These are phyloP conservation scores for Scomber colias DNA, from an alignment of 2,113 vertebrate genomes.

Conservation along the genomic window DNA sequence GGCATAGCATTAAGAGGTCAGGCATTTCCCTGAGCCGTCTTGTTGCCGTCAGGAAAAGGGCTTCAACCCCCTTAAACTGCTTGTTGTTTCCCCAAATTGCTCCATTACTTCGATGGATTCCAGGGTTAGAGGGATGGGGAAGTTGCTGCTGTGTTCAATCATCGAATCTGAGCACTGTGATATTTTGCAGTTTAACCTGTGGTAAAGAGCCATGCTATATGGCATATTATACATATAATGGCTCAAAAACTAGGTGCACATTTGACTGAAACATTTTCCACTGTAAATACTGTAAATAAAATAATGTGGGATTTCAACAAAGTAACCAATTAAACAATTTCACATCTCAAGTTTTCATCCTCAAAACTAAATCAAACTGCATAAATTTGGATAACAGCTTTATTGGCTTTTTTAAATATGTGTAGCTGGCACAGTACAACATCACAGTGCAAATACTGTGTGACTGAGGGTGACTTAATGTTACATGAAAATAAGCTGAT, in stretches of 20 bases:
- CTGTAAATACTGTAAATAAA: conserved; percentile 1
- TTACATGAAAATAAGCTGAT: conserved; percentile 11
- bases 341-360: not conserved
- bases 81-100: conserved; percentile 57
- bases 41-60: conserved; percentile 43
- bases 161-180: conserved; percentile 22
- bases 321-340: not conserved
- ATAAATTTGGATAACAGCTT: not conserved
- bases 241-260: conserved; percentile 7
- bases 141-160: conserved; percentile 15
- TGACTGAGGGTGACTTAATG: not conserved
- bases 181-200: conserved; percentile 31
- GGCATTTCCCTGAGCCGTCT: conserved; percentile 20
- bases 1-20: conserved; percentile 12
- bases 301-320: not conserved
- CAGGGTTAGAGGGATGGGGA: conserved; percentile 24
- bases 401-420: not conserved
- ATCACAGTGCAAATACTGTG: not conserved
- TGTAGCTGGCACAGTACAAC: not conserved
- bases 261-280: conserved; percentile 12
- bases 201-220: conserved; percentile 11
- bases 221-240: conserved; percentile 31
- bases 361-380: not conserved
- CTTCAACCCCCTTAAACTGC: conserved; percentile 57
- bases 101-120: conserved; percentile 55